Evolutionary conservation across 1,140 invertebrate species (phyloP), one percentile per base, ranked within the genome.

Genomic region (Oscheius sp.): DNA sequence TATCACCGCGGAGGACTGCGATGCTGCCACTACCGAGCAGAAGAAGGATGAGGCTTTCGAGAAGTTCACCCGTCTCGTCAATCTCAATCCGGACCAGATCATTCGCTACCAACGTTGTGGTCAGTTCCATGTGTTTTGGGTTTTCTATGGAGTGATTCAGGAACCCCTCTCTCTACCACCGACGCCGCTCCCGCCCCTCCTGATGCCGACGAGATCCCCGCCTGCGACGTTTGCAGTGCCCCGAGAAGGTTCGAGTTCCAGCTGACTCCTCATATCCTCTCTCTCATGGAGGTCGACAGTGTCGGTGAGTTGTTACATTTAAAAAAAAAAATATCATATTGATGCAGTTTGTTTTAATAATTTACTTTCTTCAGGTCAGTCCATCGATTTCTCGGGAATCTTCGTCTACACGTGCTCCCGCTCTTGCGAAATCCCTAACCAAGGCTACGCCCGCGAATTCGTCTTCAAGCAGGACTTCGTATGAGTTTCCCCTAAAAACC

Each of bases 161-260:
- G 91, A 2, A 80, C 85, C 45, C 91, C 93, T 26, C 84, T 97
- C 1, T 94, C 91, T 89, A 92, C 91, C 36, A 82, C 84, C 36
- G 85, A 87, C 35, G 72, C 84, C 55, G 79, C 84, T 38, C 85
- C 85, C 66, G 77, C 84, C 3, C 73, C 36, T n/a, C 63, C 73
- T 3, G 58, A 61, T 31, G 75, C 79, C 3, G 65, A 87, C 65
- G 82, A 89, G 34, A 87, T 93, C 80, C 92, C 93, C 28, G 86
- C 88, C 28, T 97, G 94, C 85, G 85, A 88, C 61, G 83, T 88
- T 69, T 97, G 94, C 86, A 88, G 89, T 68, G 86, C 87, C 20
- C 85, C 88, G 72, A 89, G 94, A 76, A 88, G 90, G 77, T 97
- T 94, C 89, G 94, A 97, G 87, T 95, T 95, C 88, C 92, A 94